phyloP scores from a whole-genome alignment of 2,888 invertebrate species.

The Plebejus anna region DNA sequence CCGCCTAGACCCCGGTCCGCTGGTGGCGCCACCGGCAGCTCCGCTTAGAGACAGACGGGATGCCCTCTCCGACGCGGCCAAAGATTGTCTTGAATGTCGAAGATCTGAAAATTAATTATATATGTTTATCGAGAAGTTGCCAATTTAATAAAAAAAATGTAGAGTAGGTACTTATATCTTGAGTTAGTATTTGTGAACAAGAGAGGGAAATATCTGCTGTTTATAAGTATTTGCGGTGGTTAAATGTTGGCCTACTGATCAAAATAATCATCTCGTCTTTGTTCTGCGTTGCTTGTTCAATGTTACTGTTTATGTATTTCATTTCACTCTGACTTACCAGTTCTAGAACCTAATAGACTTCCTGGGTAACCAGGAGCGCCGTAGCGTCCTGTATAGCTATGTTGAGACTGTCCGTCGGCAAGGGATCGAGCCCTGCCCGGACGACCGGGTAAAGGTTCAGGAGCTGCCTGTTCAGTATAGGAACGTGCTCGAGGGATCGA shows the following conservation, averaged over 20 bases:
- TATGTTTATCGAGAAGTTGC: not conserved
- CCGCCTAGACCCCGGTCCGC: slow-evolving; percentile 82
- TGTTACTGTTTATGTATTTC: slow-evolving; percentile 22
- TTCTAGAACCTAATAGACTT: slow-evolving; percentile 77
- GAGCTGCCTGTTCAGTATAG: slow-evolving; percentile 82
- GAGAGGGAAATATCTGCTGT: not conserved
- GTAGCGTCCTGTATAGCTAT: slow-evolving; percentile 91
- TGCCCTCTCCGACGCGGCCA: slow-evolving; percentile 90
- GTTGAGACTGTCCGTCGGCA: slow-evolving; percentile 94
- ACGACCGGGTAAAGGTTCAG: slow-evolving; percentile 89
- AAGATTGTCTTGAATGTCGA: slow-evolving; percentile 91
- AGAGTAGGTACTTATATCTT: not conserved
- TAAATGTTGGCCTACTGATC: not conserved
- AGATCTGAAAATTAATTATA: slow-evolving; percentile 77
- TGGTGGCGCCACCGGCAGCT: slow-evolving; percentile 81
- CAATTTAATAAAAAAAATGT: not conserved
- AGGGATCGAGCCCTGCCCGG: slow-evolving; percentile 88
- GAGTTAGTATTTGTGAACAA: not conserved
- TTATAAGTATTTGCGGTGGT: not conserved
- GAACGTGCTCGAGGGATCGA: slow-evolving; percentile 93
- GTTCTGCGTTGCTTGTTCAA: not conserved
- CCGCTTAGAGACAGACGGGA: slow-evolving; percentile 87
- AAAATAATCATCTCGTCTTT: not conserved
- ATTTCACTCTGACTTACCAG: slow-evolving; percentile 53
- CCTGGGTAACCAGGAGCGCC: slow-evolving; percentile 87